Conservation (phyloP, 2,797 vertebrate genomes). For the Xerus rutilus region DNA sequence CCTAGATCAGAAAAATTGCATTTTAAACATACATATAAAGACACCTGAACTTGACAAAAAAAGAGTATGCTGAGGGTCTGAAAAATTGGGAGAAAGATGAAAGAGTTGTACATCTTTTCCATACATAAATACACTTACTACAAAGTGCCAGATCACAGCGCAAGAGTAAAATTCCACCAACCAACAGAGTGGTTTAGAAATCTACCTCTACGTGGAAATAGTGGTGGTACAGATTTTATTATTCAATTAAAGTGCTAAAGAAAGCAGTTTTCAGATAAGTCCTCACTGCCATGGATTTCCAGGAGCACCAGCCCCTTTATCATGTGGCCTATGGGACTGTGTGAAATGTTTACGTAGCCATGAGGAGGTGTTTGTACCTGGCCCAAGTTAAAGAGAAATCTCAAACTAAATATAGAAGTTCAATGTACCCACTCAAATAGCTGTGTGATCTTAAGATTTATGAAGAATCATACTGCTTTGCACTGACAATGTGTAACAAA, state of each 20-base stretch:
- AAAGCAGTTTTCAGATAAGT: constrained; percentile 1
- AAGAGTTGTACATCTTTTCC: neutral
- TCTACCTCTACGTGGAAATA: neutral
- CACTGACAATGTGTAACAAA: neutral
- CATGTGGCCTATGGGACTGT: neutral
- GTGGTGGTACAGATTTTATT: neutral
- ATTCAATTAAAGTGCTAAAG: neutral
- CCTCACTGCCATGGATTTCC: neutral
- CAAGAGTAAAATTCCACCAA: neutral
- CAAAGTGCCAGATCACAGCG: neutral
- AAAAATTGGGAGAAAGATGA: neutral
- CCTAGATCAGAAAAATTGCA: constrained; percentile 87
- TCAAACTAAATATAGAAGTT: neutral
- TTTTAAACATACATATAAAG: constrained; percentile 11
- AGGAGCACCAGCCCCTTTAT: neutral
- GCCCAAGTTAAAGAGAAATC: neutral
- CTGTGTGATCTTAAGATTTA: neutral
- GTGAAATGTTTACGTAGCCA: neutral
- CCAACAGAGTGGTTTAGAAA: neutral
- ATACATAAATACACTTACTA: neutral
- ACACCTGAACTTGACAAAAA: neutral
- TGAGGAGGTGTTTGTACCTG: neutral
- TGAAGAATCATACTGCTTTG: neutral
- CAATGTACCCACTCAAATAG: neutral
- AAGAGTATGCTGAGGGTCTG: neutral